Base-by-base conservation (phyloP, 1,140 invertebrate genomes). In the Druon quercuslanigerum region DNA sequence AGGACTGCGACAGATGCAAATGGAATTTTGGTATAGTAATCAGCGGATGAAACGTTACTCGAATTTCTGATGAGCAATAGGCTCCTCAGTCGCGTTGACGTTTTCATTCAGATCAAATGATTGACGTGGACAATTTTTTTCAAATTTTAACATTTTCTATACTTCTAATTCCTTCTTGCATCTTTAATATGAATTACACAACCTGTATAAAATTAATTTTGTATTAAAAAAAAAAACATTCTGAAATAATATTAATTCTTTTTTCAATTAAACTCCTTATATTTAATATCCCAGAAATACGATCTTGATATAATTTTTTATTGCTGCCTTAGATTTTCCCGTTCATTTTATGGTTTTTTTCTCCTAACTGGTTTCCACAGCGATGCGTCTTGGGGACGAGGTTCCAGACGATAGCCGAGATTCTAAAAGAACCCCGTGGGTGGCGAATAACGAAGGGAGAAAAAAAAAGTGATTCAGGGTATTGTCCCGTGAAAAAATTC, bases 11-110 rank as follows among this genome's bases (percentile, higher is more conserved):
- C 57, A 79, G 60, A 57, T 17, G 74, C 33, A 54, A n/a, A 54
- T 50, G 71, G 16, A 57, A 19, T 33, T 51, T 40, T 52, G 25
- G 60, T 7, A n/a, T n/a, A 40, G 60, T 82, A 84, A 82, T 84
- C 85, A 83, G 84, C 76, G 75, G 78, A 80, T 52, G 79, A 71
- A 54, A 79, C 80, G 77, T 79, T 77, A 83, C 75, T 74, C 52
- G 79, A 80, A 82, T 83, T 51, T 51, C 40, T 66, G 81, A 79
- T 70, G 73, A 79, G 73, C 14, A 33, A 54, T 40, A 66, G 40
- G 33, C 33, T 66, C 33, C 25, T 8, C 57, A 54, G 8, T 5
- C n/a, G 14, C n/a, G 20, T 33, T 66, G 4, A 40, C 14, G 40
- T 66, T 40, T 66, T 66, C 60, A 66, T 66, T 66, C 13, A 40